Evolutionary conservation across 2,888 invertebrate genomes (phyloP).

Genomic region (Vesta saturnalis): DNA sequence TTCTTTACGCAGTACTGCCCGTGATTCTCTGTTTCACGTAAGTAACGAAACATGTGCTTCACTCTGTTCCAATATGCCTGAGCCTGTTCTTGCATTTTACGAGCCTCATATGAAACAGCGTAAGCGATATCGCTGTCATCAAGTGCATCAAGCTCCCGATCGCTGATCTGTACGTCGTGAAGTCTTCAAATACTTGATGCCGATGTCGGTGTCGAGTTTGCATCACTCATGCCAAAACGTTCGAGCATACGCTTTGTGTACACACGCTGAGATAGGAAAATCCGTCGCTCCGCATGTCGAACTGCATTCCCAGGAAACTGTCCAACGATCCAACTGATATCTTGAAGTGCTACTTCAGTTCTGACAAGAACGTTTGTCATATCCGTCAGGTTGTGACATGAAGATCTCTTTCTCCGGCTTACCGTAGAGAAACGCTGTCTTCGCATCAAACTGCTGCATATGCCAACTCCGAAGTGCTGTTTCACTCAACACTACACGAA

Average conservation of each 20-base stretch:
- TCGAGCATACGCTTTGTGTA: too few relatives aligned
- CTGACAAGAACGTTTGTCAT: too few relatives aligned
- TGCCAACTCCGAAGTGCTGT: background rate
- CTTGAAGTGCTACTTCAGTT: too few relatives aligned
- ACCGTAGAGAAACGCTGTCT: too few relatives aligned
- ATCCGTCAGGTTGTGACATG: background rate
- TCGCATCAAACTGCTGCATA: background rate
- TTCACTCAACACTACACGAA: background rate
- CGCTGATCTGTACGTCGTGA: background rate
- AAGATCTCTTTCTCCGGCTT: too few relatives aligned
- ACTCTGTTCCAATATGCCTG: background rate
- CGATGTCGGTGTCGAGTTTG: constrained; percentile 6
- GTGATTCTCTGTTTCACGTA: background rate
- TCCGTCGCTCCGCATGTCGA: background rate
- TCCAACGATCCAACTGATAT: background rate
- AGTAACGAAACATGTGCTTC: background rate
- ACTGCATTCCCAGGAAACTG: background rate
- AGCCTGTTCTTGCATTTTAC: background rate
- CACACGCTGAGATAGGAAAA: too few relatives aligned
- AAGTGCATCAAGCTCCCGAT: background rate
- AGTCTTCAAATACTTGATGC: background rate
- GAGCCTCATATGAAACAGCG: too few relatives aligned
- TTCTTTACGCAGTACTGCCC: background rate
- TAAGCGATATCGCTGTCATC: background rate
- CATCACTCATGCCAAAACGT: too few relatives aligned